Conservation (phyloP, 2,113 vertebrate genomes). For the Antechinus flavipes region DNA sequence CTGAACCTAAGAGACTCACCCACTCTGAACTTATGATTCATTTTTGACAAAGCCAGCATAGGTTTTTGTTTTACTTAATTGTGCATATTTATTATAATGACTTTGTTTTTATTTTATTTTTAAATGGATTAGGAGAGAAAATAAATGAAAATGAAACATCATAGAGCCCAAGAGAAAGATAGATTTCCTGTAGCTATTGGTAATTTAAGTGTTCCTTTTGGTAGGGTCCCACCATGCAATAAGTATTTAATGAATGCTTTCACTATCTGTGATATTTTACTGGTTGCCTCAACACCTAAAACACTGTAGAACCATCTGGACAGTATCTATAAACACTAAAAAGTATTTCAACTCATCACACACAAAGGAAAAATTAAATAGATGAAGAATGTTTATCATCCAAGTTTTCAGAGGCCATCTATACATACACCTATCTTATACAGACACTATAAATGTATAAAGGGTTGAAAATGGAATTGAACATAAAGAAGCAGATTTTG, state of each 20-base stretch:
- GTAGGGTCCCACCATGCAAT: neutral
- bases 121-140: neutral
- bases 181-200: neutral
- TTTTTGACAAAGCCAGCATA: neutral
- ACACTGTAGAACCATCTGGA: neutral
- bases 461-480: neutral
- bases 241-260: neutral
- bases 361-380: neutral
- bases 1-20: neutral
- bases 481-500: neutral
- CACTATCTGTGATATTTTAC: neutral
- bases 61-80: neutral
- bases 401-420: neutral
- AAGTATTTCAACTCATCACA: neutral
- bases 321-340: neutral
- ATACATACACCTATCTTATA: neutral
- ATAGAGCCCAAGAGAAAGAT: neutral
- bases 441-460: neutral
- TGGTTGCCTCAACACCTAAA: neutral
- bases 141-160: neutral
- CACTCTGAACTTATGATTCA: neutral
- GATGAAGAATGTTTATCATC: neutral
- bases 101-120: neutral
- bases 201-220: neutral
- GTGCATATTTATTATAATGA: neutral